These are phyloP conservation scores for Incurvaria masculella DNA, from an alignment of 2,888 invertebrate genomes.

Conservation along the genomic window DNA sequence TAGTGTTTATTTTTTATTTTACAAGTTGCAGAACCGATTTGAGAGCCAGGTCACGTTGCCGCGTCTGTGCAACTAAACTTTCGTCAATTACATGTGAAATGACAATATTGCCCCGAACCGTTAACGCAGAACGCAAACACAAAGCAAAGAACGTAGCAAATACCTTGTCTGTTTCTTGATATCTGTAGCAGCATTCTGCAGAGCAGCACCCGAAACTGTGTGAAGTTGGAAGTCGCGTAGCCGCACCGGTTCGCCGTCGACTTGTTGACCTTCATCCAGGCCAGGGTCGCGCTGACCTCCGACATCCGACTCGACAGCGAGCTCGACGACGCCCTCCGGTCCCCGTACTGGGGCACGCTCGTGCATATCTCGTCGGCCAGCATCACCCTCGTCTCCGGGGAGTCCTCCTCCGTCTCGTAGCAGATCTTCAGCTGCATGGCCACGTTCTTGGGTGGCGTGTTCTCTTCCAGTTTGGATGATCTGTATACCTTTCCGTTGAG, in stretches of 20 bases:
- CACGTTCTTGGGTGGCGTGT: conserved; percentile 23
- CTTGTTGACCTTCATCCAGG: conserved; percentile 55
- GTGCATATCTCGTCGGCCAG: conserved; percentile 37
- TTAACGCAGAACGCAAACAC: too few species aligned
- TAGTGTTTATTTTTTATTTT: too few species aligned
- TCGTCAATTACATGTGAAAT: too few species aligned
- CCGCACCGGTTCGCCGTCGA: conserved; percentile 34
- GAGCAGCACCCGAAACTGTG: conserved; percentile 59
- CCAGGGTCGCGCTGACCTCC: conserved; percentile 36
- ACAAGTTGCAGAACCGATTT: too few species aligned
- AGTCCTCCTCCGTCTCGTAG: conserved; percentile 35
- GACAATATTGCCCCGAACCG: too few species aligned
- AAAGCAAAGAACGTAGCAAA: too few species aligned
- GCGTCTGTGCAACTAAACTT: too few species aligned
- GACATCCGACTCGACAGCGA: conserved; percentile 39
- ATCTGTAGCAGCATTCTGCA: conserved; percentile 60
- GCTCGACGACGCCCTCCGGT: conserved; percentile 31
- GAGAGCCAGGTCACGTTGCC: too few species aligned
- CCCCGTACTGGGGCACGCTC: conserved; percentile 36
- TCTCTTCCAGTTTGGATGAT: conserved; percentile 28
- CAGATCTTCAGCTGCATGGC: conserved; percentile 39
- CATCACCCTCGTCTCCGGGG: conserved; percentile 38
- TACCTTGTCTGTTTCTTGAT: conserved; percentile 55
- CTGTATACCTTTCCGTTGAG: conserved; percentile 58
- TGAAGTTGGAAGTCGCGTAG: conserved; percentile 50